These are phyloP conservation scores for Melanophora roralis DNA, from an alignment of 2,888 invertebrate genomes.

Conservation along the genomic window DNA sequence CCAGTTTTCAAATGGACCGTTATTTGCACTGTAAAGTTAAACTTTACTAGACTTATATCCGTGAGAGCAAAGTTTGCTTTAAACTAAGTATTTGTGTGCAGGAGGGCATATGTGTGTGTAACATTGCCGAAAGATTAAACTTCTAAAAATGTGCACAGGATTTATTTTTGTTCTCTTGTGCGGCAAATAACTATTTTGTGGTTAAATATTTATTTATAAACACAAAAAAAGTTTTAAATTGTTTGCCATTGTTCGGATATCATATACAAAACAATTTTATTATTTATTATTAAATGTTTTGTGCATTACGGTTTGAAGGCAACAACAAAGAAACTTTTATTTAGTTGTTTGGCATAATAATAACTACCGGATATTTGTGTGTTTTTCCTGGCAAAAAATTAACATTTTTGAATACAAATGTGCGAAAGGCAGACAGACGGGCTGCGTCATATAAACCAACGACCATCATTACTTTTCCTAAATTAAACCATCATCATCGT, in stretches of 20 bases:
- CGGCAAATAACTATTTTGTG: conserved; percentile 52
- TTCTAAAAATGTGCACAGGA: too few relatives aligned
- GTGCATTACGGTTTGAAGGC: conserved; percentile 8
- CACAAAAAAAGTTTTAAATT: conserved; percentile 64
- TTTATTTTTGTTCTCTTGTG: conserved; percentile 30
- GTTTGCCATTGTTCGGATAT: conserved; percentile 23
- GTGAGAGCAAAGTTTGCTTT: too few relatives aligned
- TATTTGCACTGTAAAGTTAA: background rate
- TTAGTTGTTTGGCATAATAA: conserved; percentile 46
- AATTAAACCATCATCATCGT: conserved; percentile 13
- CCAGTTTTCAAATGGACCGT: background rate
- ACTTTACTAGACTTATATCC: too few relatives aligned
- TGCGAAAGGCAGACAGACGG: conserved; percentile 7
- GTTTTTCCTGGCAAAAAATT: conserved; percentile 43
- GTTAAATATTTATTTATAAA: conserved; percentile 51
- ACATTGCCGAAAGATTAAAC: too few relatives aligned
- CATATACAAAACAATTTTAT: conserved; percentile 40
- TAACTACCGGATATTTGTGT: conserved; percentile 57
- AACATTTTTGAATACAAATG: conserved; percentile 32
- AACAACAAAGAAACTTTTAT: conserved; percentile 23
- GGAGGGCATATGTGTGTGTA: too few relatives aligned
- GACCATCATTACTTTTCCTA: background rate
- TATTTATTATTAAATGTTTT: conserved; percentile 38
- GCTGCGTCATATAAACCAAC: background rate
- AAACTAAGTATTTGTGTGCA: background rate